Evolutionary conservation across 2,888 invertebrate genomes (phyloP).

Genomic region (Sminthurides aquaticus): DNA sequence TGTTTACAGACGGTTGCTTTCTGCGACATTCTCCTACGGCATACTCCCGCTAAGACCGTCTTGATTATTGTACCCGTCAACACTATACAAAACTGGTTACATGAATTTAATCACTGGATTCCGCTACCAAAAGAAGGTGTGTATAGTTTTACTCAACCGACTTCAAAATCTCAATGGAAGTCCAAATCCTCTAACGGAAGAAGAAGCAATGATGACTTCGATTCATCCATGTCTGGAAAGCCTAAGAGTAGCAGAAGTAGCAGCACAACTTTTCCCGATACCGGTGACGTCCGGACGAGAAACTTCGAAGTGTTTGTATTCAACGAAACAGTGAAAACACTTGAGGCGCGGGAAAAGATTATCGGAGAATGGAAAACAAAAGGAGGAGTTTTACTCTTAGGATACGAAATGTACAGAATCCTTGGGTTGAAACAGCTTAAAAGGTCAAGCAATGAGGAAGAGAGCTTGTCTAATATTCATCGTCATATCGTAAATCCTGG

Average conservation of each 20-base stretch:
- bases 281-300: conserved; percentile 66
- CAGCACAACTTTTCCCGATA: conserved; percentile 45
- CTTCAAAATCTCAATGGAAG: not conserved
- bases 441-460: conserved; percentile 56
- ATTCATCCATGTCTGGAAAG: too few species aligned
- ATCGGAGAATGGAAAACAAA: conserved; percentile 68
- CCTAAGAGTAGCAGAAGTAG: not conserved
- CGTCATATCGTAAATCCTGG: conserved; percentile 80
- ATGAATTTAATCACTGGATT: conserved; percentile 96
- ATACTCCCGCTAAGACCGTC: conserved; percentile 79
- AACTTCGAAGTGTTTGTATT: conserved; percentile 81
- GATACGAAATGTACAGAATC: conserved; percentile 91
- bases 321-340: conserved; percentile 88
- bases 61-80: conserved; percentile 98
- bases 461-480: conserved; percentile 60
- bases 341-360: conserved; percentile 78
- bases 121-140: conserved; percentile 56
- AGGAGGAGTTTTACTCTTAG: conserved; percentile 91
- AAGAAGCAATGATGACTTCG: not conserved
- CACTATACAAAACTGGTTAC: conserved; percentile 94
- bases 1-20: conserved; percentile 71
- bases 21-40: conserved; percentile 87
- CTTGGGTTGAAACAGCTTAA: conserved; percentile 70
- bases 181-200: not conserved
- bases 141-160: conserved; percentile 13